A percentile compares a stretch with the other conserved stretches of the same genome.
Evolutionary conservation across 1,140 invertebrate genomes (phyloP).

Genomic region (Marisa cornuarietis): DNA sequence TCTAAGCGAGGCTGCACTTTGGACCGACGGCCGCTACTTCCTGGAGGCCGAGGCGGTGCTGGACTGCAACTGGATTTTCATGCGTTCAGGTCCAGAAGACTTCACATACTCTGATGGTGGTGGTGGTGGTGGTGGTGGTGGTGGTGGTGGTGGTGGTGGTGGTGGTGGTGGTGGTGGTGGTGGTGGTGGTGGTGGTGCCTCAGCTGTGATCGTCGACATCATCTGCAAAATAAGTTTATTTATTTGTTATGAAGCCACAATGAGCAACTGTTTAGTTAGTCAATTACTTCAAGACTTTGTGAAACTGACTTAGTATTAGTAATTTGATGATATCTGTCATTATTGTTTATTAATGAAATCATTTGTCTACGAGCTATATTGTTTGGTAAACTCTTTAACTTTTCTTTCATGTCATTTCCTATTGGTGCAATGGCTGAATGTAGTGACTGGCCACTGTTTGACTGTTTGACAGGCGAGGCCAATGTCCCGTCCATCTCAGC

Average conservation of each 20-base stretch:
- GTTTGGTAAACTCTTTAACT: no score
- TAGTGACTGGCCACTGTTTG: conserved; percentile 2
- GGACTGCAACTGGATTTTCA: conserved; percentile 72
- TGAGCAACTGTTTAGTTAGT: no score
- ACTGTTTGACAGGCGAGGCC: conserved; percentile 70
- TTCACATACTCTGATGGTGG: background rate
- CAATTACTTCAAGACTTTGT: no score
- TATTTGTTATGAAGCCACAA: no score
- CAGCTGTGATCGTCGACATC: no score
- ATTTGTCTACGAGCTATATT: no score
- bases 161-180: background rate
- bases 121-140: background rate
- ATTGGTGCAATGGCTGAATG: background rate
- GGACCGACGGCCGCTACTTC: conserved; percentile 97
- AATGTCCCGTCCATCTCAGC: conserved; percentile 76
- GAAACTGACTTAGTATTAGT: no score
- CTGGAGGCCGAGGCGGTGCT: conserved; percentile 73
- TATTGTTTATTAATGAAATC: no score
- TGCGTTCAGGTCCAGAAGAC: conserved; percentile 77
- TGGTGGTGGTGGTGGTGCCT: no score
- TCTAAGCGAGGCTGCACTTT: conserved; percentile 79
- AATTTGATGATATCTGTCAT: no score
- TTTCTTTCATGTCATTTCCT: no score
- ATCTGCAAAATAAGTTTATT: no score
- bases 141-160: background rate